Evolutionary conservation across 2,113 vertebrate species (phyloP).

Genomic region (Rhagologus leucostigma): DNA sequence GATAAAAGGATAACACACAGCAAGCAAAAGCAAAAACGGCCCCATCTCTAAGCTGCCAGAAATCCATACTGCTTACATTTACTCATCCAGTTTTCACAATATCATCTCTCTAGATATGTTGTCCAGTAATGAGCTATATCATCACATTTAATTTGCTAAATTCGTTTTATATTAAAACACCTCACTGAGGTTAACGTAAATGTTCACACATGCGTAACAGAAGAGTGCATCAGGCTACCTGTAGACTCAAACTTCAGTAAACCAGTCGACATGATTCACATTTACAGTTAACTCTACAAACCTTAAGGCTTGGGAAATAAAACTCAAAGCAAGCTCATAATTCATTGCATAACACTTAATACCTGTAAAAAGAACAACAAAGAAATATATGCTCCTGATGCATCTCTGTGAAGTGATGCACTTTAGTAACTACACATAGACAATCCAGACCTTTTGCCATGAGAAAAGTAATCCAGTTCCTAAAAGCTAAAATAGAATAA

Average conservation of each 20-base stretch:
- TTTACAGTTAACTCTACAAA: not conserved
- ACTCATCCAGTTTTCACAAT: not conserved
- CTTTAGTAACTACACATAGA: not conserved
- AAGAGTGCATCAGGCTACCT: not conserved
- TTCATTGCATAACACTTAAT: not conserved
- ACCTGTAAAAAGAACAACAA: not conserved
- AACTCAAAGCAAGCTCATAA: not conserved
- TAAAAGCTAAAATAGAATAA: not conserved
- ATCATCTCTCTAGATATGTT: not conserved
- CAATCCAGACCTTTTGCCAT: not conserved
- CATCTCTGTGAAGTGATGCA: not conserved
- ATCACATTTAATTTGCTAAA: not conserved
- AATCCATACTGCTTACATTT: not conserved
- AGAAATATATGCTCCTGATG: not conserved
- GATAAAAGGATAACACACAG: not conserved
- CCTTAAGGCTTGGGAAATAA: not conserved
- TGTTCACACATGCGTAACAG: fast-evolving
- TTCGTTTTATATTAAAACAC: not conserved
- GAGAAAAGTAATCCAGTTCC: not conserved
- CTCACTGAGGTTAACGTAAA: not conserved
- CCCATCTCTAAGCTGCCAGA: not conserved
- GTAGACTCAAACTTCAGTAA: not conserved
- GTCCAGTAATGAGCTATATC: not conserved
- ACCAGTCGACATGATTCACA: not conserved
- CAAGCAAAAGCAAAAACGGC: not conserved